Evolutionary conservation across 1,140 invertebrate species (phyloP), one percentile per base, ranked within the genome.

Genomic region (Calephelis virginiensis): DNA sequence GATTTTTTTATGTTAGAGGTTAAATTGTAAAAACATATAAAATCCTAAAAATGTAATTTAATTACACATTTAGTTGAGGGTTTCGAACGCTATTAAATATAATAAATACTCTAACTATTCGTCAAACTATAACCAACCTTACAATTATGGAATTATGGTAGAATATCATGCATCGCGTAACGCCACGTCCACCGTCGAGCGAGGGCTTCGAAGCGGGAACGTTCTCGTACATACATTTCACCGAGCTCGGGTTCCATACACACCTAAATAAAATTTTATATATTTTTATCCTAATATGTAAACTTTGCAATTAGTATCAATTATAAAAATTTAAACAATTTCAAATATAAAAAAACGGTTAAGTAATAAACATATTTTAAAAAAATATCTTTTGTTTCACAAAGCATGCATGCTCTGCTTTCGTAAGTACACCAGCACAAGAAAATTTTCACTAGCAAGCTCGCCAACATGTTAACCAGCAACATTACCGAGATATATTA

Each of bases 191-290:
- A 98, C 5, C 94, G 91, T 43, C 96, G 92, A 6, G 97, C 97
- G 47, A 97, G 93, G 72, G 94, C 92, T 76, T 98, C 96, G 85
- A 98, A 99, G 43, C 93, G 93, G 56, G 93, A 85, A 13, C 94
- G 93, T 78, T 98, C 94, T 47, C 94, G 94, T 53, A 94, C 92
- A 81, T 98, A 98, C 85, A 98, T 93, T 67, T 94, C 92, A 5
- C 96, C 97, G 47, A 98, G 90, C 67, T 94, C 94, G 14, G 97
- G 96, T 82, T 98, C 97, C 98, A 99, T 99, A 81, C 97, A 97
- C 5, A 97, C 94, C 93, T 96, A 76, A 12, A 83, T 53, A 61
- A 56, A 49, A 67, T 47, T 56, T 14, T 64, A 47, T 43, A 14
- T 50, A 14, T 9, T 43, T 43, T 6, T 43, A 43, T 43, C 40